Evolutionary conservation across 1,140 invertebrate genomes (phyloP).

Genomic region (Lerema accius): DNA sequence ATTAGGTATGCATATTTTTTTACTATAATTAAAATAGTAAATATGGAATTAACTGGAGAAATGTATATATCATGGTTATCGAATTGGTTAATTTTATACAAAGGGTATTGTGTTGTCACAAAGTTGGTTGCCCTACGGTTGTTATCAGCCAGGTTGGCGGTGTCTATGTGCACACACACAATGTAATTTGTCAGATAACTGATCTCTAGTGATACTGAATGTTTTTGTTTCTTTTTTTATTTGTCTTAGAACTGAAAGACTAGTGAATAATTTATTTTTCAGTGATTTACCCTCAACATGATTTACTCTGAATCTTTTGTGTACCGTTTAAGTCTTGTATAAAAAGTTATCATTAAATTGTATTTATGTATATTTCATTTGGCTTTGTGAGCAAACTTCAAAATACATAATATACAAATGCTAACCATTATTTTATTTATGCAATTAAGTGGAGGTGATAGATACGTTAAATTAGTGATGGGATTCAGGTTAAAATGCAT

Average conservation of each 20-base stretch:
- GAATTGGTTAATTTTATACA: slow-evolving; percentile 81
- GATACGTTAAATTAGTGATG: slow-evolving; percentile 16
- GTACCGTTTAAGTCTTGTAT: slow-evolving; percentile 76
- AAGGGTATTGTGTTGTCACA: slow-evolving; percentile 71
- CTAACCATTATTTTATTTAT: slow-evolving; percentile 77
- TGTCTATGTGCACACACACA: slow-evolving; percentile 48
- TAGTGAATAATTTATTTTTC: slow-evolving; percentile 63
- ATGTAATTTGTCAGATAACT: slow-evolving; percentile 59
- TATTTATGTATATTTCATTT: slow-evolving; percentile 82
- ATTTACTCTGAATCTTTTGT: slow-evolving; percentile 73
- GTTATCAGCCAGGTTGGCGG: slow-evolving; percentile 45
- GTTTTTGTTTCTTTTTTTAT: slow-evolving; percentile 42
- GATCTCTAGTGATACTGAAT: slow-evolving; percentile 74
- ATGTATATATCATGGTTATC: slow-evolving; percentile 80
- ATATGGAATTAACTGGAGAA: slow-evolving; percentile 66
- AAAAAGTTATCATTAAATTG: slow-evolving; percentile 76
- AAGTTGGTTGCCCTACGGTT: slow-evolving; percentile 67
- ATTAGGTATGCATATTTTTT: slow-evolving; percentile 82
- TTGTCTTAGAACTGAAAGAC: slow-evolving; percentile 57
- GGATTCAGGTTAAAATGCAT: slow-evolving; percentile 25
- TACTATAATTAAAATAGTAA: slow-evolving; percentile 77
- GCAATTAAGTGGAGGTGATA: slow-evolving; percentile 19
- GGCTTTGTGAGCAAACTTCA: slow-evolving; percentile 79
- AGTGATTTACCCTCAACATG: slow-evolving; percentile 59
- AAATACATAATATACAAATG: slow-evolving; percentile 81